These are phyloP conservation scores for Cataglyphis altisquamis DNA, from an alignment of 2,888 invertebrate species.

Conservation along the genomic window DNA sequence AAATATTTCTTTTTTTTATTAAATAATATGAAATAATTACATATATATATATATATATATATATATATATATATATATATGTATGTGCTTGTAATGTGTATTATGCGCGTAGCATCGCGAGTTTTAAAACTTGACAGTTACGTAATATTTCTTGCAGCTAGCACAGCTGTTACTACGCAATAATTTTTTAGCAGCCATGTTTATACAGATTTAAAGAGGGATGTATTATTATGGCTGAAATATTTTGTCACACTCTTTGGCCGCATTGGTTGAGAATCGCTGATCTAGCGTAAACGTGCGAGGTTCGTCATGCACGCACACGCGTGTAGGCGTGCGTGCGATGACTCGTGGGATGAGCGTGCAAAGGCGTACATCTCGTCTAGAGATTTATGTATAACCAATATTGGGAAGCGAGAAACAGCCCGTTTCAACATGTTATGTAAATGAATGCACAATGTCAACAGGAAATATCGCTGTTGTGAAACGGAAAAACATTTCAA, in stretches of 20 bases:
- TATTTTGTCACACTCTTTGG: not conserved
- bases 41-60: too few relatives aligned
- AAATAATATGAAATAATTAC: conserved; percentile 2
- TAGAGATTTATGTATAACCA: conserved; percentile 5
- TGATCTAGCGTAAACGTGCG: conserved; percentile 37
- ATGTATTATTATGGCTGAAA: not conserved
- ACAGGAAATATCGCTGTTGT: conserved; percentile 2
- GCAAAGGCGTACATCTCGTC: conserved; percentile 41
- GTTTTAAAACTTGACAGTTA: not conserved
- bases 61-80: too few relatives aligned
- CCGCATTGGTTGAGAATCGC: conserved; percentile 27
- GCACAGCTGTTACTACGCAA: not conserved
- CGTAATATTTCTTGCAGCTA: not conserved
- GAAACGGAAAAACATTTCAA: not conserved
- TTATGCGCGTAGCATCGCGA: not conserved
- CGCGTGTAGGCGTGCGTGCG: conserved; percentile 45
- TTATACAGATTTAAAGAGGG: conserved; percentile 1
- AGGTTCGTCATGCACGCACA: conserved; percentile 22
- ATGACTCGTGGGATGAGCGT: conserved; percentile 46
- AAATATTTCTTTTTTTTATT: not conserved
- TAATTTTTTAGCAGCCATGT: not conserved
- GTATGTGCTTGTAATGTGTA: not conserved
- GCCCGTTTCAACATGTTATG: not conserved
- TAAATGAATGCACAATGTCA: conserved; percentile 5
- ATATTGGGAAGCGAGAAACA: conserved; percentile 16